These are phyloP conservation scores for Acinonyx jubatus DNA, from an alignment of 2,113 vertebrate species.

Conservation along the genomic window DNA sequence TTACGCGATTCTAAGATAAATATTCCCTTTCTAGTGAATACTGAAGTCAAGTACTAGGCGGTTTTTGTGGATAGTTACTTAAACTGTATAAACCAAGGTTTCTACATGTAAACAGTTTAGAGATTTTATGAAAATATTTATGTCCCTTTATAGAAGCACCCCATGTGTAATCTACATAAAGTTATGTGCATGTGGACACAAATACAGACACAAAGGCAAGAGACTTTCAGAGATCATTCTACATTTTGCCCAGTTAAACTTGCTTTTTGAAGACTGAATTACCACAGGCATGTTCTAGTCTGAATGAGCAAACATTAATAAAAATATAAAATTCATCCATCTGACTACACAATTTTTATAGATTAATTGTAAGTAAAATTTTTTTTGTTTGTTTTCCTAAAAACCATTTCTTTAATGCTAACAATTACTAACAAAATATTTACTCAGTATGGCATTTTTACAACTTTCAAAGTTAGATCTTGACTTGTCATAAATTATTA, in stretches of 20 bases:
- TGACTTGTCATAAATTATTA: neutral
- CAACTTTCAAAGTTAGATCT: neutral
- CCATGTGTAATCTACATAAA: neutral
- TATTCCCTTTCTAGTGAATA: slow-evolving; percentile 61
- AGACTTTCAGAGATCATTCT: neutral
- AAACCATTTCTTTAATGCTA: neutral
- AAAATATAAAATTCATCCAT: neutral
- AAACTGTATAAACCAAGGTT: slow-evolving; percentile 59
- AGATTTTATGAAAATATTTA: slow-evolving; percentile 33
- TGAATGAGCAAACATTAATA: neutral
- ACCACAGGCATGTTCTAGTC: neutral
- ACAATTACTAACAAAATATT: neutral
- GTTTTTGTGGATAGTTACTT: slow-evolving; percentile 56
- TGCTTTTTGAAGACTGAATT: neutral
- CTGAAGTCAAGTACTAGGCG: slow-evolving; percentile 61
- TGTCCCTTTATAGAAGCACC: slow-evolving; percentile 11
- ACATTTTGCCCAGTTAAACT: neutral
- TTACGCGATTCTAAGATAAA: slow-evolving; percentile 66
- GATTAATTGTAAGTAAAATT: neutral
- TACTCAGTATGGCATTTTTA: neutral
- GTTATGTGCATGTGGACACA: neutral
- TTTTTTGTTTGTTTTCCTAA: neutral
- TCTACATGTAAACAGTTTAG: slow-evolving; percentile 61
- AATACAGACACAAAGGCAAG: neutral
- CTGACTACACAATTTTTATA: neutral